These are phyloP conservation scores for Geothlypis trichas DNA, from an alignment of 2,113 vertebrate genomes.

Conservation along the genomic window DNA sequence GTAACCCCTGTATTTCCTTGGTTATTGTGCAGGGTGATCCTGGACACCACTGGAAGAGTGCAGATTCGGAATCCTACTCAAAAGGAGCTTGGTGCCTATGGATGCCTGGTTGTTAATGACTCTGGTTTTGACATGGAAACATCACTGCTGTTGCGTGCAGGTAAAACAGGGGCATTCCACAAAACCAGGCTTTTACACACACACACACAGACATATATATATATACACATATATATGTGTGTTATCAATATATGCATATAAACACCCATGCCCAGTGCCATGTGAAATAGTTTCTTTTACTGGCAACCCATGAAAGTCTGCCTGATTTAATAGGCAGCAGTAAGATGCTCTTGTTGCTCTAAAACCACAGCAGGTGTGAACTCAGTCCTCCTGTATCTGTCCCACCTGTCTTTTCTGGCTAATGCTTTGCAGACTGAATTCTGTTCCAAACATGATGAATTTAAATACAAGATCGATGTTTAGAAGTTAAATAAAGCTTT, in stretches of 20 bases:
- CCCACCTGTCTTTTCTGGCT: not conserved
- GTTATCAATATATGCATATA: accelerated
- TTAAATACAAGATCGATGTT: not conserved
- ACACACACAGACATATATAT: accelerated
- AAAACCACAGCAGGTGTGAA: not conserved
- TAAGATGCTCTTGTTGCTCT: not conserved
- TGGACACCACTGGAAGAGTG: conserved; percentile 72
- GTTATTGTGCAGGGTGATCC: conserved; percentile 69
- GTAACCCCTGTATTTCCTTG: not conserved
- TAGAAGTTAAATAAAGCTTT: not conserved
- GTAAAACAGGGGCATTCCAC: conserved; percentile 56
- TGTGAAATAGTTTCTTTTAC: not conserved
- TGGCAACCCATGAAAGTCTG: not conserved
- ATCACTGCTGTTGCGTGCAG: conserved; percentile 78
- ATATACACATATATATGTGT: not conserved
- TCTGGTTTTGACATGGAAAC: conserved; percentile 79
- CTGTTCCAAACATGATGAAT: not conserved
- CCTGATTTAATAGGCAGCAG: not conserved
- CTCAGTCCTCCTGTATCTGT: not conserved
- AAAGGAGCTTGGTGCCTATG: conserved; percentile 81
- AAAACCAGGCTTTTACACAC: not conserved
- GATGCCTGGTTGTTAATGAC: conserved; percentile 75
- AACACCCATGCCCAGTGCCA: not conserved
- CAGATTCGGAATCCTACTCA: conserved; percentile 76
- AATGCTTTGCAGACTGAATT: not conserved